Evolutionary conservation across 1,140 invertebrate species (phyloP).

Genomic region (Drosophila micromelanica): DNA sequence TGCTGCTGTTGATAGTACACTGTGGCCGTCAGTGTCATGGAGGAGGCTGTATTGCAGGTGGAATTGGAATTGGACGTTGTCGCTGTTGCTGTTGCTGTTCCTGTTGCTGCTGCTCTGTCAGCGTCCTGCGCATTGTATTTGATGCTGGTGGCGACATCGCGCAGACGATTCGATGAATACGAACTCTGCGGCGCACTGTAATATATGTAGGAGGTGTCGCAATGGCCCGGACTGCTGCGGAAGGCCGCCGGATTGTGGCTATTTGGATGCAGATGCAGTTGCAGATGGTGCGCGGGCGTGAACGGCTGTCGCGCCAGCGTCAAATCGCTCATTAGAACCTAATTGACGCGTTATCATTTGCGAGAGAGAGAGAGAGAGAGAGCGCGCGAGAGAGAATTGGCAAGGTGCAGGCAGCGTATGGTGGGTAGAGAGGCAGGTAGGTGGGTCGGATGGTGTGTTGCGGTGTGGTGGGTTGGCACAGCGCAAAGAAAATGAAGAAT

Average conservation of each 20-base stretch:
- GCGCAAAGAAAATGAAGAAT: conserved; percentile 32
- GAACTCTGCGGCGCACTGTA: conserved; percentile 70
- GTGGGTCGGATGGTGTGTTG: neutral
- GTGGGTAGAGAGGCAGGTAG: neutral
- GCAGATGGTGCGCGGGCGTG: too few relatives aligned
- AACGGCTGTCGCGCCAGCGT: neutral
- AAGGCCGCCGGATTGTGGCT: conserved; percentile 14
- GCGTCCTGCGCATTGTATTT: conserved; percentile 1
- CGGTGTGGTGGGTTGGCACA: conserved; percentile 5
- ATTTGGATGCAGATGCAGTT: too few relatives aligned
- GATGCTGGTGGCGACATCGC: conserved; percentile 37
- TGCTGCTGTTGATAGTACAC: conserved; percentile 73
- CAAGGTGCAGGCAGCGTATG: conserved; percentile 19
- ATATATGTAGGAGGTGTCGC: conserved; percentile 51
- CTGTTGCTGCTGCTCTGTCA: conserved; percentile 19
- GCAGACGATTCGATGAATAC: conserved; percentile 71
- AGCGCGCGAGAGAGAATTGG: neutral
- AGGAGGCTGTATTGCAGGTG: conserved; percentile 33
- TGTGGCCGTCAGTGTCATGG: conserved; percentile 67
- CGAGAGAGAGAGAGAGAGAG: neutral
- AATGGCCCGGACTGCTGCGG: conserved; percentile 10
- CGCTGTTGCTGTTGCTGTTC: conserved; percentile 31
- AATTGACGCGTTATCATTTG: conserved; percentile 1
- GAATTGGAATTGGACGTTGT: conserved; percentile 17
- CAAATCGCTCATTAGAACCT: conserved; percentile 62